A percentile compares a stretch with the other conserved stretches of the same genome.
These are phyloP conservation scores for Hyperoplus lanceolatus DNA, from an alignment of 2,797 vertebrate species.

Conservation along the genomic window DNA sequence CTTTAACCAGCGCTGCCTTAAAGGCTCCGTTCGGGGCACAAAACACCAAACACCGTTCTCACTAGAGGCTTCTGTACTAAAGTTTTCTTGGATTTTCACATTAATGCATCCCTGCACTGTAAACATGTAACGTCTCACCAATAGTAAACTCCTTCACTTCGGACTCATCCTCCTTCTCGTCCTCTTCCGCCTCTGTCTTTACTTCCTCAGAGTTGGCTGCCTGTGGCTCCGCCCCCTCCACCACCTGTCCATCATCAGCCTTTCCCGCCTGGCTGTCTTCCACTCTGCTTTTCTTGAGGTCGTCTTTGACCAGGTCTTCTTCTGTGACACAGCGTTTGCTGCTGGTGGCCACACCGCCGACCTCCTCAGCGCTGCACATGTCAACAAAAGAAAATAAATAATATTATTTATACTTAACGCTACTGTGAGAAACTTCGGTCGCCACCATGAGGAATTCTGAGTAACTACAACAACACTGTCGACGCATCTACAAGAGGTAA, in stretches of 20 bases:
- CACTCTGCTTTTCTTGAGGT: conserved; percentile 85
- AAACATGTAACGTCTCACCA: conserved; percentile 68
- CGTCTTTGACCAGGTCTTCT: conserved; percentile 80
- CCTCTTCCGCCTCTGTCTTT: conserved; percentile 40
- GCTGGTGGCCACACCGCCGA: conserved; percentile 70
- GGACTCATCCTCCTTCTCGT: conserved; percentile 21
- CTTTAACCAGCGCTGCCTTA: no score
- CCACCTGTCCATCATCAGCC: conserved; percentile 35
- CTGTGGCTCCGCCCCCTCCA: conserved; percentile 22
- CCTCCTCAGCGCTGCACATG: conserved; percentile 67
- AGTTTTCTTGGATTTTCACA: not conserved
- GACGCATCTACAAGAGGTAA: no score
- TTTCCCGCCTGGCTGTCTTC: conserved; percentile 55
- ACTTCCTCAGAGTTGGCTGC: conserved; percentile 56
- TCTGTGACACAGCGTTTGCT: conserved; percentile 80
- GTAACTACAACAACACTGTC: no score
- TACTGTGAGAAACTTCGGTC: no score
- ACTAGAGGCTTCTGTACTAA: not conserved
- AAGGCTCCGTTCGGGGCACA: no score
- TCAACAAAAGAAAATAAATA: not conserved
- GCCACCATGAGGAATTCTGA: no score
- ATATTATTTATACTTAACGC: no score
- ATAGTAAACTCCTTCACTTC: conserved; percentile 61
- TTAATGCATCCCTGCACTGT: not conserved
- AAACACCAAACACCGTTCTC: not conserved